phyloP scores from a whole-genome alignment of 2,888 invertebrate genomes.

The Drosophila siamana region DNA sequence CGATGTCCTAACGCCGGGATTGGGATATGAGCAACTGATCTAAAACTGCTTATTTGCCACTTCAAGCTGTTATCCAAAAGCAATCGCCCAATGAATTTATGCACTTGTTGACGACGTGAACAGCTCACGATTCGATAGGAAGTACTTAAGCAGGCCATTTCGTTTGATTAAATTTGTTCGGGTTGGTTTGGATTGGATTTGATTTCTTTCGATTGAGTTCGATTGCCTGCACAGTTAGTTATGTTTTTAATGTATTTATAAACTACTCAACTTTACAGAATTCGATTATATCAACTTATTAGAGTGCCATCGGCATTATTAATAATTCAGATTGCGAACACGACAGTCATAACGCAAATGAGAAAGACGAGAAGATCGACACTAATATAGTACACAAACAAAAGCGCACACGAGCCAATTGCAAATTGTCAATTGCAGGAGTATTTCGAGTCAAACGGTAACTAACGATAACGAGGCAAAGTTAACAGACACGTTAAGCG shows the following conservation, averaged over 20 bases:
- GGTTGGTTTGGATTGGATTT: slow-evolving; percentile 15
- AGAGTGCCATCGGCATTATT: slow-evolving; percentile 44
- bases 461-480: slow-evolving; percentile 27
- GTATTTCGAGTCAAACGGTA: slow-evolving; percentile 17
- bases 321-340: slow-evolving; percentile 13
- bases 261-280: neutral
- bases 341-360: slow-evolving; percentile 23
- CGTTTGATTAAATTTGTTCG: slow-evolving; percentile 18
- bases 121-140: slow-evolving; percentile 83
- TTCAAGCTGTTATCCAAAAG: slow-evolving; percentile 68
- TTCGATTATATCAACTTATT: slow-evolving; percentile 12
- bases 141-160: slow-evolving; percentile 84
- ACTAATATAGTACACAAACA: slow-evolving; percentile 21
- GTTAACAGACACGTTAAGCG: slow-evolving; percentile 53
- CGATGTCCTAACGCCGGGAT: slow-evolving; percentile 21
- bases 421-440: slow-evolving; percentile 7
- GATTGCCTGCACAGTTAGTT: slow-evolving; percentile 3
- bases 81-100: slow-evolving; percentile 79
- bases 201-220: slow-evolving; percentile 15
- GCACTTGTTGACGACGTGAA: slow-evolving; percentile 79
- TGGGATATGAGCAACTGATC: neutral
- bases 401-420: slow-evolving; percentile 27
- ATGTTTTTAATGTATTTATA: neutral
- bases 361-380: slow-evolving; percentile 1
- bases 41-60: slow-evolving; percentile 44